Evolutionary conservation across 2,888 invertebrate species (phyloP).

Genomic region (Stratiomys singularior): DNA sequence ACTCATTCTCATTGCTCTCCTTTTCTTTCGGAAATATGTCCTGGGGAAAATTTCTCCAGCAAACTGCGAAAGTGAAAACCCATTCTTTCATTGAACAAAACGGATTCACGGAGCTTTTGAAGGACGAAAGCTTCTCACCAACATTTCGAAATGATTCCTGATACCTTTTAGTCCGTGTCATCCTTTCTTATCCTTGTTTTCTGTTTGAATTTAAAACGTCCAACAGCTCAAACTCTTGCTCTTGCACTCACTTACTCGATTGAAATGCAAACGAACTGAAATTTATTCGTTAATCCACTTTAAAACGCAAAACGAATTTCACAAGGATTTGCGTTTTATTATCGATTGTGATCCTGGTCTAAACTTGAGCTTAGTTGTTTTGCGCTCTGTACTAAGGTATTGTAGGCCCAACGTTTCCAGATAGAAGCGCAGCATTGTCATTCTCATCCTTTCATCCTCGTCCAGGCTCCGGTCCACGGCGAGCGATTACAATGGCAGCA

Average conservation of each 20-base stretch:
- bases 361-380: too few species aligned
- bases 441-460: not conserved
- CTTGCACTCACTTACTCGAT: constrained; percentile 8
- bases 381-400: too few species aligned
- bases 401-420: too few species aligned
- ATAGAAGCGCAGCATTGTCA: too few species aligned
- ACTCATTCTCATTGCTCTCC: not conserved
- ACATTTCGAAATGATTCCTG: not conserved
- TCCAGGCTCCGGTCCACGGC: not conserved
- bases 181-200: constrained; percentile 19
- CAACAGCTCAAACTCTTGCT: not conserved
- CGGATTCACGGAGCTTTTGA: not conserved
- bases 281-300: constrained; percentile 39
- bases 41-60: not conserved
- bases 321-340: constrained; percentile 37
- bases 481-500: constrained; percentile 30
- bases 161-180: not conserved
- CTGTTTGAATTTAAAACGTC: constrained; percentile 4
- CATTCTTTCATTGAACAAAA: too few species aligned
- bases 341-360: constrained; percentile 13
- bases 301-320: constrained; percentile 27
- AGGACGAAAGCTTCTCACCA: not conserved
- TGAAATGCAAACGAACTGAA: constrained; percentile 42
- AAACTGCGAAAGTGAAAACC: not conserved
- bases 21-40: not conserved